phyloP scores from a whole-genome alignment of 1,140 invertebrate genomes.

The Drosophila pachea region DNA sequence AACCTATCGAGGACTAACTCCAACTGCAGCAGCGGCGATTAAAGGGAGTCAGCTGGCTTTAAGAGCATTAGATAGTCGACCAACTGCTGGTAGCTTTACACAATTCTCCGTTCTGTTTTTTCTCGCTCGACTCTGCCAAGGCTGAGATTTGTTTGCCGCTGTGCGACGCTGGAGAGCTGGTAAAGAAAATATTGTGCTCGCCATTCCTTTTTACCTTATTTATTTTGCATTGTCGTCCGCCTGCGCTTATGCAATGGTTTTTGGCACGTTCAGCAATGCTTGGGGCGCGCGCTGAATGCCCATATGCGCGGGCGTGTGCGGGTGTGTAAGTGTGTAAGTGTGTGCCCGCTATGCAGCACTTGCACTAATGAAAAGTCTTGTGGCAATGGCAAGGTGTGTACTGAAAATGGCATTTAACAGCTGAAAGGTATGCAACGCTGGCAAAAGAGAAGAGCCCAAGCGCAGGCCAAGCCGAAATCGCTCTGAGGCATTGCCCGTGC shows the following conservation, averaged over 20 bases:
- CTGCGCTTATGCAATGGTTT: slow-evolving; percentile 71
- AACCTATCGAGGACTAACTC: too few species aligned
- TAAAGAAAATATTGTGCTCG: slow-evolving; percentile 55
- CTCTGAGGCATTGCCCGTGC: slow-evolving; percentile 8
- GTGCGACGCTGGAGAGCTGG: slow-evolving; percentile 28
- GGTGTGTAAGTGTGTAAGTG: slow-evolving; percentile 17
- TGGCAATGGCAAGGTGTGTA: slow-evolving; percentile 24
- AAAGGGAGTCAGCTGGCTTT: not conserved
- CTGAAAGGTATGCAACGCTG: not conserved
- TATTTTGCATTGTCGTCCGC: slow-evolving; percentile 63
- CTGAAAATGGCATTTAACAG: slow-evolving; percentile 11
- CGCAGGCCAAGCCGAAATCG: slow-evolving; percentile 13
- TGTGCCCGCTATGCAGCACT: slow-evolving; percentile 55
- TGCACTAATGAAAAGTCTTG: slow-evolving; percentile 73
- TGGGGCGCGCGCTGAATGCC: slow-evolving; percentile 47
- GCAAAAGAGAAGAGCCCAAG: not conserved
- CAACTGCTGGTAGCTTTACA: not conserved
- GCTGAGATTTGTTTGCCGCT: slow-evolving; percentile 65
- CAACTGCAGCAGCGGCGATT: too few species aligned
- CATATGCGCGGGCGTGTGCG: slow-evolving; percentile 6
- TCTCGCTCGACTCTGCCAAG: not conserved
- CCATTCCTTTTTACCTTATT: slow-evolving; percentile 47
- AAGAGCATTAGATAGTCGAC: slow-evolving; percentile 17
- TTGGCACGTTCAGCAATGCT: slow-evolving; percentile 68
- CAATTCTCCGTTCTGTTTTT: slow-evolving; percentile 2